Base-by-base conservation (phyloP, 2,888 invertebrate species). In the Eupithecia dodoneata region DNA sequence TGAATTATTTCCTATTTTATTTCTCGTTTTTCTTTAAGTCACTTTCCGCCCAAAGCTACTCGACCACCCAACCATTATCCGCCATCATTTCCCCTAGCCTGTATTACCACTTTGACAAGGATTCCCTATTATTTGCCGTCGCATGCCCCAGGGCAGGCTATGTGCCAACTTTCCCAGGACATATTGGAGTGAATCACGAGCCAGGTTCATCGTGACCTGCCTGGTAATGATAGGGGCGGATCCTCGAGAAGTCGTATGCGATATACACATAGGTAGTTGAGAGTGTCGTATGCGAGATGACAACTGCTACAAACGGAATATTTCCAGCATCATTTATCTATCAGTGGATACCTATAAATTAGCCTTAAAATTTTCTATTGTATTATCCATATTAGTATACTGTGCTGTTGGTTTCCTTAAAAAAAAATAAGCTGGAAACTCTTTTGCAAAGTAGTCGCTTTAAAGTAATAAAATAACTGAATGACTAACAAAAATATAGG, bases 51-150 rank as follows among this genome's bases (percentile, higher is more conserved):
- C 30, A 4, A 63, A 63, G 63, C 63, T 63, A 30, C 30, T 2
- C 63, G 63, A 63, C 63, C 30, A 30, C 12, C 63, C 4, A 59
- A 30, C 59, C 30, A 63, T 69, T 69, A 45, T 44, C 55, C 76
- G 41, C 76, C 74, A 76, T 81, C 80, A 81, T 81, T 79, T 77
- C 77, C 79, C 75, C 76, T 55, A 69, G 77, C 69, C 76, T 67
- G 69, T 81, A 77, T 72, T 72, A 79, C 79, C 81, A 81, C 78
- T 72, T 55, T 80, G 81, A 73, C 79, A 77, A 73, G 77, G 74
- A 76, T 78, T 78, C 73, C 77, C 79, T 81, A 80, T 81, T 79
- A 82, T 82, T 83, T 79, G 76, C 79, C 76, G 67, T 78, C 80
- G 81, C 76, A 79, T 71, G 80, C 72, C 77, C 66, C 59, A 18